Evolutionary conservation across 2,113 vertebrate species (phyloP), one percentile per base, ranked within the genome.

Genomic region (Chascanopsetta lugubris): DNA sequence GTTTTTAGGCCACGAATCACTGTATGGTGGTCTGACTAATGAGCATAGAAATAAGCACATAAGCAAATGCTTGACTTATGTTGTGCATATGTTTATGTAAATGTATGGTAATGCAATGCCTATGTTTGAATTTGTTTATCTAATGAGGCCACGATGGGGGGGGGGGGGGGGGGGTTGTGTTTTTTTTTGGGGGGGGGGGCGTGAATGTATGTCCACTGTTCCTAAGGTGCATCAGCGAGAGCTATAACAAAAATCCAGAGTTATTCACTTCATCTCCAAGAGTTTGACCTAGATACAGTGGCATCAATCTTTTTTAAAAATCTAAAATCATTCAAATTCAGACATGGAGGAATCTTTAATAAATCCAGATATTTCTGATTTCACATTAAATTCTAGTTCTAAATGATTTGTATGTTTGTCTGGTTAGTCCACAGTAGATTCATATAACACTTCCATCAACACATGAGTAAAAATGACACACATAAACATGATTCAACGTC

Each of bases 91-190:
- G 27, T 45, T 67, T 61, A 83, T 84, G 76, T 18, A 83, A 82
- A 85, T 86, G 64, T 32, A 77, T 89, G 80, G 13, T 74, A 84
- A 85, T 79, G 22, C 0, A 0, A 32, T 32, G 26, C 61, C 72
- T 68, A 22, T 40, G 42, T 61, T 51, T 0, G 32, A 26, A 42
- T 45, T 40, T 65, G 63, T 27, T 46, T 36, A 69, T 70, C 72
- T 77, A 79, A 87, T 79, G 45, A 76, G 63, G 43, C 54, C 70
- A 63, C n/a, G 77, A 76, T 54, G 49, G 26, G 38, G 47, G 11
- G 15, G 43, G 47, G 25, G 38, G 47, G 11, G 15, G 43, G 47
- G 25, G 38, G 45, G 17, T 53, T n/a, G n/a, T n/a, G n/a, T n/a
- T n/a, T n/a, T n/a, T n/a, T n/a, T n/a, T n/a, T n/a, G n/a, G n/a